Conservation (phyloP, 2,113 vertebrate genomes). For the Microtus montanus region DNA sequence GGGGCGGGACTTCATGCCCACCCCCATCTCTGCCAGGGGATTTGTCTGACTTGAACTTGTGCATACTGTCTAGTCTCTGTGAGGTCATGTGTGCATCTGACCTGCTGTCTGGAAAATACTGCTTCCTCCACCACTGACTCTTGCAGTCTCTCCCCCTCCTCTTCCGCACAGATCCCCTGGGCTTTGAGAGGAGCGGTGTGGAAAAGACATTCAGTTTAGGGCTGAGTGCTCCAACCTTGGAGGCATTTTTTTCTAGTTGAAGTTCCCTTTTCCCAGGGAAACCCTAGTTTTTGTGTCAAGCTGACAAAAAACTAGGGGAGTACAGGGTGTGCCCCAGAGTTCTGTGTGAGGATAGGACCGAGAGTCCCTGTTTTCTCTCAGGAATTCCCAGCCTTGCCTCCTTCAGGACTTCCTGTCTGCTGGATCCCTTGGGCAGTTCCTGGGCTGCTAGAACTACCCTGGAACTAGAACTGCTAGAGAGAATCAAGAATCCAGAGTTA, state of each 20-base stretch:
- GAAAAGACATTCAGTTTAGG: not conserved
- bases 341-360: constrained; percentile 71
- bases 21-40: not conserved
- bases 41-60: not conserved
- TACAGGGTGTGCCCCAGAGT: constrained; percentile 63
- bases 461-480: not conserved
- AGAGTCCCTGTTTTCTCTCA: constrained; percentile 65
- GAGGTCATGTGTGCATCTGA: not conserved
- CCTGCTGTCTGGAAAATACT: not conserved
- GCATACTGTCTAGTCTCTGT: not conserved
- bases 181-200: not conserved
- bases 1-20: not conserved
- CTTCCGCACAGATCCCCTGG: not conserved
- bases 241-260: not conserved
- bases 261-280: not conserved
- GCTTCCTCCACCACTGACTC: no score
- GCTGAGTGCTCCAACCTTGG: not conserved
- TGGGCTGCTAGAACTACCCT: not conserved
- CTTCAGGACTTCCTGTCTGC: not conserved
- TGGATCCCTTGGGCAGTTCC: not conserved
- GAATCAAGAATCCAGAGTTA: not conserved
- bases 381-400: constrained; percentile 75
- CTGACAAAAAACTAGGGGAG: not conserved
- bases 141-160: not conserved
- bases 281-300: no score